Percentiles rank a stretch among this genome's conserved stretches.
Evolutionary conservation across 2,888 invertebrate species (phyloP).

Genomic region (Electrophaes corylata): DNA sequence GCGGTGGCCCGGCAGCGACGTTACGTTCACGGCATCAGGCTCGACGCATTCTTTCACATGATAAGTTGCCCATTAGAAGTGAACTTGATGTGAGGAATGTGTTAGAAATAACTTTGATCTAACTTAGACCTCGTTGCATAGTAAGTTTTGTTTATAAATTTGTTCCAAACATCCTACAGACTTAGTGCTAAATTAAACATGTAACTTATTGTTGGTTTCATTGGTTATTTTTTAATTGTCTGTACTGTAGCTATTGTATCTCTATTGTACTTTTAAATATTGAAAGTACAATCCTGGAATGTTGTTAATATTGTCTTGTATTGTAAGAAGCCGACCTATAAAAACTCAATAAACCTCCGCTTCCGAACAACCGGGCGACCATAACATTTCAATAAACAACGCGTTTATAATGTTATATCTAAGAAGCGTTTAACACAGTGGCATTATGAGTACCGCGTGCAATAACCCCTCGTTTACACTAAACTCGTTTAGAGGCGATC

Average conservation of each 20-base stretch:
- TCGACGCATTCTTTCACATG: conserved; percentile 71
- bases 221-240: background rate
- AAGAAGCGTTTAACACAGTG: conserved; percentile 50
- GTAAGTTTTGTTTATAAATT: too few species aligned
- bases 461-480: conserved; percentile 58
- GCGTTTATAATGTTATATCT: conserved; percentile 50
- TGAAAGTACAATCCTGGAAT: conserved; percentile 12
- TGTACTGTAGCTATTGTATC: too few species aligned
- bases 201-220: background rate
- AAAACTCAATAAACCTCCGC: conserved; percentile 46
- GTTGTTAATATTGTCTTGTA: conserved; percentile 30
- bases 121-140: too few species aligned
- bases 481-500: conserved; percentile 59
- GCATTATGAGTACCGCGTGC: conserved; percentile 44
- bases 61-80: conserved; percentile 44
- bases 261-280: background rate
- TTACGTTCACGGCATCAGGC: conserved; percentile 61
- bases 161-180: background rate
- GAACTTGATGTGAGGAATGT: conserved; percentile 40
- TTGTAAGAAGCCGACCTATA: conserved; percentile 40
- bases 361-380: conserved; percentile 33
- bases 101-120: conserved; percentile 26
- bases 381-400: conserved; percentile 44
- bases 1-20: conserved; percentile 61
- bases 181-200: background rate